Base-by-base conservation (phyloP, 2,113 vertebrate species). In the Mohoua ochrocephala region DNA sequence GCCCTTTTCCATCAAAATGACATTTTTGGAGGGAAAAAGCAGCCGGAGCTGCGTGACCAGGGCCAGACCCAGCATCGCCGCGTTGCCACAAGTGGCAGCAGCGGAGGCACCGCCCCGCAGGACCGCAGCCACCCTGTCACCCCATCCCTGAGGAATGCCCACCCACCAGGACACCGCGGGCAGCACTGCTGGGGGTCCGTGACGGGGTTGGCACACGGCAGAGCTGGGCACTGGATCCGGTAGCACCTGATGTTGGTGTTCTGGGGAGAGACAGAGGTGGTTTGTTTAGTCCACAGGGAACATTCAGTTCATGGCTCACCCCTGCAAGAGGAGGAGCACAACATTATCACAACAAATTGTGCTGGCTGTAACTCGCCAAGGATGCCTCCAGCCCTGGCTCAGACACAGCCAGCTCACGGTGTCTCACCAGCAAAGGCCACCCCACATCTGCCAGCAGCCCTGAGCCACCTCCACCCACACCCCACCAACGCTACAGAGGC, bases 131-230 rank as follows among this genome's bases (percentile, higher is more conserved):
- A 39, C 33, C 5, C 6, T 10, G 56, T 30, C 44, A 39, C 10
- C 59, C 21, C 10, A 3, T 9, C 50, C 67, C 76, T 1, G 1
- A 3, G 64, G 20, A 13, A 5, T 11, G 60, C 5, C 37, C 64
- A 96, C 98, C 95, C 96, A 99, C 99, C 99, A 59, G 98, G 97
- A 96, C 99, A 99, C 33, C 98, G 97, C 0, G 99, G 98, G 84
- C 99, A 99, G 94, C 99, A 99, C 93, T 99, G 98, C 95, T 98
- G 98, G 3, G 99, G 98, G 47, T 99, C 98, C 0, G 97, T 98
- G 64, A 99, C 97, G 0, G 98, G 98, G 80, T 98, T 98, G 61
- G 98, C 97, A 10, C 99, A 99, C 3, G 97, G 96, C 91, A 98
- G 94, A 31, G 98, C 96, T 0, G 99, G 99, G 91, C 99, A 99